Base-by-base conservation (phyloP, 2,113 vertebrate species). In the Brachyistius frenatus region DNA sequence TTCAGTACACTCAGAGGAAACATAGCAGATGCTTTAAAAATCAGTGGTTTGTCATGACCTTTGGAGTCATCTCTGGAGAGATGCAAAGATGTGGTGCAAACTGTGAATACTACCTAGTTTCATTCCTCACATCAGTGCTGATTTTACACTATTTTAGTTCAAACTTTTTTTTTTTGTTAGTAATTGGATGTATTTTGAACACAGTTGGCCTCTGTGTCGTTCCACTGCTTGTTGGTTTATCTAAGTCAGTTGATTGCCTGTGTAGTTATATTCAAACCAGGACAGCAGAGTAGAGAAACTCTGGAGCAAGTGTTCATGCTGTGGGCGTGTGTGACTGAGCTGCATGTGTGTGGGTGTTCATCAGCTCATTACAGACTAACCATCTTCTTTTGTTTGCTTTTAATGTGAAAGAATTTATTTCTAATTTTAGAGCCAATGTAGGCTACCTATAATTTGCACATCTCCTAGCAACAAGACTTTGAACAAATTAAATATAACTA, bases 391-490 rank as follows among this genome's bases (percentile, higher is more conserved):
- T 83, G 86, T 89, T 88, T 62, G n/a, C 72, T 78, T 79, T 89
- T 88, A 84, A 91, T 87, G 73, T 72, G 65, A 73, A 83, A 71
- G 66, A 90, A 93, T 93, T 76, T 81, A 85, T 87, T 81, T 81
- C 76, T 79, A 81, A 32, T 85, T 94, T 90, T 83, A 83, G 73
- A 89, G 67, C 80, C 84, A 70, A 83, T 87, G 84, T 85, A 89
- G 81, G 76, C 67, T 86, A 90, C 66, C 85, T 91, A 90, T 90
- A 88, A 92, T 93, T 92, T 89, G 86, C 88, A 79, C 84, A 93
- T 94, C 92, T 91, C 93, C 94, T 94, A 95, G 92, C 94, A 94
- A 95, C 93, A 90, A 83, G 89, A 90, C 85, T 91, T 92, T 89
- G 87, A 91, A 93, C 72, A 87, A 90, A 93, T 91, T 91, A 94